Percentiles rank a stretch among this genome's conserved stretches.
Conservation (phyloP, 1,140 invertebrate genomes). For the Euwallacea fornicatus region DNA sequence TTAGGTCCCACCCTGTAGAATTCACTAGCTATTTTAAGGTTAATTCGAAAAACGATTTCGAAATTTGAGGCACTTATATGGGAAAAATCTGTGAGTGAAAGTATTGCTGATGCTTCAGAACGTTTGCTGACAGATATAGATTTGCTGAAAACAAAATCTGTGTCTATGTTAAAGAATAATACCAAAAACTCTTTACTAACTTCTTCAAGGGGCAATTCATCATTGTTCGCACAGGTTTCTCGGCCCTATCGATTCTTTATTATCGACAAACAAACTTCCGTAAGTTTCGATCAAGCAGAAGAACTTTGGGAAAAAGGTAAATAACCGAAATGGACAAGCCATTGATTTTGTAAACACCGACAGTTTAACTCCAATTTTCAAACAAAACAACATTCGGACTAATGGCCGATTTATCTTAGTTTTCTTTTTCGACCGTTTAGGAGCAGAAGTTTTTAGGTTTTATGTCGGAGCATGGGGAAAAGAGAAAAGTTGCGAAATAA, state of each 20-base stretch:
- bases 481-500: conserved; percentile 6
- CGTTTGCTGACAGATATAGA: neutral
- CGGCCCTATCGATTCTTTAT: neutral
- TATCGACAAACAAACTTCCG: neutral
- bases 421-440: conserved; percentile 19
- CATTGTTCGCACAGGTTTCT: neutral
- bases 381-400: conserved; percentile 18
- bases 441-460: conserved; percentile 19
- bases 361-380: conserved; percentile 30
- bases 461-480: conserved; percentile 10
- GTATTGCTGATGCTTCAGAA: neutral
- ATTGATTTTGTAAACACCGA: conserved; percentile 30
- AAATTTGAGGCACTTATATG: no score
- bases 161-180: neutral
- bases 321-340: conserved; percentile 23
- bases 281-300: conserved; percentile 10
- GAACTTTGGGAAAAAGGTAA: conserved; percentile 11
- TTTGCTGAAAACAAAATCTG: neutral
- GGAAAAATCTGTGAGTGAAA: no score
- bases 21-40: no score
- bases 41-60: no score
- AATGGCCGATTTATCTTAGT: conserved; percentile 29
- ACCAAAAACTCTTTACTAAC: neutral
- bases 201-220: neutral
- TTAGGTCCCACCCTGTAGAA: no score